Evolutionary conservation across 1,140 invertebrate species (phyloP), one percentile per base, ranked within the genome.

Genomic region (Ooceraea biroi): DNA sequence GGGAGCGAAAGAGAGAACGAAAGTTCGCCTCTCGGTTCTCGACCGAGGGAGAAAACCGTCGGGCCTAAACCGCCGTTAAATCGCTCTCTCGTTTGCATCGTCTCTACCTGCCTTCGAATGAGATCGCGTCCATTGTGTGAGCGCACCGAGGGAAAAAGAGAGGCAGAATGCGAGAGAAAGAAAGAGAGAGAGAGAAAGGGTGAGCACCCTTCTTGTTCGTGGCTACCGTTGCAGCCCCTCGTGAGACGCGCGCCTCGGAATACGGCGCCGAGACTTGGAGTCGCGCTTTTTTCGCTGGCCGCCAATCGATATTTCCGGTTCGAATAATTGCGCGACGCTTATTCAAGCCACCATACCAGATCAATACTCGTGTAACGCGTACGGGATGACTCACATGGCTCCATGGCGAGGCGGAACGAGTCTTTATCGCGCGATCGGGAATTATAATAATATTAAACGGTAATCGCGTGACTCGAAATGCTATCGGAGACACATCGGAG

Each of bases 31-130:
- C 68, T 86, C 55, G 84, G 30, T 85, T n/a, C n/a, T n/a, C 61
- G 60, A 57, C n/a, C 41, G 27, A 65, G 48, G 12, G 46, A 76
- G 73, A 65, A 76, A 46, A 76, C 73, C 58, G 48, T 73, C 61
- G 78, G 30, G 52, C 58, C 77, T 85, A 88, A 88, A 78, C 71
- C 63, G 66, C 82, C 77, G 86, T 87, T 88, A 88, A 88, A 88
- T 85, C 86, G 69, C 83, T 88, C 87, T 72, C 86, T 88, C 76
- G 83, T 88, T 88, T 82, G 84, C 65, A 76, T 63, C 63, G 50
- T 25, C 52, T 69, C 65, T 88, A 88, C 86, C 87, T 88, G 87
- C 73, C 82, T 66, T 76, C 73, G 71, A 82, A 73, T 83, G 58
- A 66, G 85, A 88, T 88, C 83, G 83, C 65, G 57, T 55, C 83